These are phyloP conservation scores for Spodoptera littoralis DNA, from an alignment of 2,888 invertebrate species.

Conservation along the genomic window DNA sequence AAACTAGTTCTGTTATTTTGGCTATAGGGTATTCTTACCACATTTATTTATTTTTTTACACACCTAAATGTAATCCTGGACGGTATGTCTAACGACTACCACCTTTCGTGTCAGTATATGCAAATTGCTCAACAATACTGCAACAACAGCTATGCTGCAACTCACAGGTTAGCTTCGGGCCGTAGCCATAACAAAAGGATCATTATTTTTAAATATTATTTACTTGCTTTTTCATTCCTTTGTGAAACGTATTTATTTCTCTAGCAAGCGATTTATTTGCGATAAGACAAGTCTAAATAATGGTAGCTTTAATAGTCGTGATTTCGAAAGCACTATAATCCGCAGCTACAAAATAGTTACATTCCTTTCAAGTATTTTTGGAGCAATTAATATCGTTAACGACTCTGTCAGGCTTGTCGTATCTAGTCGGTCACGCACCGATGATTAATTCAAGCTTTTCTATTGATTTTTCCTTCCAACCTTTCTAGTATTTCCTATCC, in stretches of 20 bases:
- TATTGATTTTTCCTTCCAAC: slow-evolving; percentile 33
- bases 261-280: background rate
- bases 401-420: slow-evolving; percentile 2
- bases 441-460: slow-evolving; percentile 7
- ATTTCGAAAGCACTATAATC: background rate
- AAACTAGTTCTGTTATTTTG: too few relatives aligned
- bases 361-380: slow-evolving; percentile 18
- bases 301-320: slow-evolving; percentile 2
- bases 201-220: slow-evolving; percentile 33
- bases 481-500: slow-evolving; percentile 1
- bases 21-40: too few relatives aligned
- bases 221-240: slow-evolving; percentile 15
- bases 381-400: slow-evolving; percentile 31
- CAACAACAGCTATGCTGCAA: slow-evolving; percentile 1
- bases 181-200: slow-evolving; percentile 12
- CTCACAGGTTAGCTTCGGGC: slow-evolving; percentile 3
- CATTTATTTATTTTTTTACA: too few relatives aligned
- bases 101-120: slow-evolving; percentile 22
- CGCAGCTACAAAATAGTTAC: background rate
- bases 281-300: background rate
- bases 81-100: too few relatives aligned
- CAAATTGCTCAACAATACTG: slow-evolving; percentile 20
- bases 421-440: slow-evolving; percentile 24
- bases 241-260: slow-evolving; percentile 16
- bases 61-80: too few relatives aligned